These are phyloP conservation scores for Netelia virgata DNA, from an alignment of 2,888 invertebrate genomes.

Conservation along the genomic window DNA sequence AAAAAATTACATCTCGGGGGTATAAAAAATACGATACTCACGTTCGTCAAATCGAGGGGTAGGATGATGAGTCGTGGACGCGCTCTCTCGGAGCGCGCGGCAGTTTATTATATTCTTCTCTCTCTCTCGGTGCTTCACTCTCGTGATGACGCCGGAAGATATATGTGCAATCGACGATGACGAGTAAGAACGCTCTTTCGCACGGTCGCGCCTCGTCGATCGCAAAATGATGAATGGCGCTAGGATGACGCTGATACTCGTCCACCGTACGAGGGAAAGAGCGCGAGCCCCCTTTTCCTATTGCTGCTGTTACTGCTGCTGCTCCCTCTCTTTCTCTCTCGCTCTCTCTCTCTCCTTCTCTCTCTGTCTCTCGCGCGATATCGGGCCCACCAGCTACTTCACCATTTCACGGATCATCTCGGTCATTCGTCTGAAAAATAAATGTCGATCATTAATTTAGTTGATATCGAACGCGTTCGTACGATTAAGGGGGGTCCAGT, in stretches of 20 bases:
- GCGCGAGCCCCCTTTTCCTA: slow-evolving; percentile 74
- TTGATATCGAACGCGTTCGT: too few species aligned
- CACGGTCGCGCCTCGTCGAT: slow-evolving; percentile 34
- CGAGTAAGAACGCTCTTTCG: slow-evolving; percentile 21
- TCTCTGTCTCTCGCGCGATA: background rate
- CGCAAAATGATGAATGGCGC: slow-evolving; percentile 65
- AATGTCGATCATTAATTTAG: background rate
- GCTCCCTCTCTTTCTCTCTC: too few species aligned
- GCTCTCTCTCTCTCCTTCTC: too few species aligned
- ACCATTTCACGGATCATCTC: slow-evolving; percentile 77
- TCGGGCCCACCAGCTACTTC: slow-evolving; percentile 75
- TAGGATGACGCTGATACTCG: slow-evolving; percentile 72
- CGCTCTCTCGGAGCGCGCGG: slow-evolving; percentile 66
- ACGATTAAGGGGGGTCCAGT: too few species aligned
- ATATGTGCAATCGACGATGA: slow-evolving; percentile 38
- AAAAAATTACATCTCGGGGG: background rate
- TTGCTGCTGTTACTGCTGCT: slow-evolving; percentile 65
- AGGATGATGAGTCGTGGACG: slow-evolving; percentile 69
- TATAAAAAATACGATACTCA: slow-evolving; percentile 55
- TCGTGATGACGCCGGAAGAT: slow-evolving; percentile 22
- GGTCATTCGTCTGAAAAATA: slow-evolving; percentile 77
- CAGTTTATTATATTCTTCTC: slow-evolving; percentile 59
- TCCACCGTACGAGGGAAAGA: slow-evolving; percentile 70
- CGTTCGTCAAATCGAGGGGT: slow-evolving; percentile 70
- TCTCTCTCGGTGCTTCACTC: slow-evolving; percentile 39